Evolutionary conservation across 2,888 invertebrate genomes (phyloP), one percentile per base, ranked within the genome.

Genomic region (Euplagia quadripunctaria): DNA sequence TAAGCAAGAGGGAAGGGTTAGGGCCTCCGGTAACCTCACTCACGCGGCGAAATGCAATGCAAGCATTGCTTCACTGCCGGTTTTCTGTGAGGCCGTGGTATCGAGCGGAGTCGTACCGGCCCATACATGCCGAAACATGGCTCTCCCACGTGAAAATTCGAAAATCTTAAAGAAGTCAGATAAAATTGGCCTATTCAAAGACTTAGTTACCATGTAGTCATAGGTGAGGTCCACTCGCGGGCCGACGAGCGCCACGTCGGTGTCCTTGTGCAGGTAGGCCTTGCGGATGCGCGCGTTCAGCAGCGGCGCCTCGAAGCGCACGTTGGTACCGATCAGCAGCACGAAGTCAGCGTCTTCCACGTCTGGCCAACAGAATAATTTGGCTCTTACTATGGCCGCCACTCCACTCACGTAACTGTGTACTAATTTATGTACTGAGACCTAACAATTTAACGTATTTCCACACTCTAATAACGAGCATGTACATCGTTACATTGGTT

Each of bases 261-360:
- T 96, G 90, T 99, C 99, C 91, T 98, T 98, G 90, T 99, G 99
- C n/a, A 99, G 96, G 96, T 98, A 99, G 75, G 98, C 97, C 94
- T 99, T 99, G 76, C 99, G 97, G 80, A 99, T 97, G 86, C 99
- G 97, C 0, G 99, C 98, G 94, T 99, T 99, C 75, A 99, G 96
- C 51, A 99, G 96, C 0, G 99, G 99, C 63, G 99, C 99, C 95
- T 99, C 99, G 92, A 98, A 99, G 70, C 99, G 97, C 0, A 99
- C 98, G 96, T 99, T 99, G 1, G 99, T 99, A 72, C 99, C 99
- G 85, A 99, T 97, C 70, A 99, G 95, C 0, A 99, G 95, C 41
- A 99, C 97, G 73, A 98, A 97, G 94, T 99, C 99, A 0, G 99
- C 98, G 76, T 99, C 98, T 93, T 99, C 99, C 49, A 99, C 97